Evolutionary conservation across 2,888 invertebrate species (phyloP), one percentile per base, ranked within the genome.

Genomic region (Drosophila neotestacea): DNA sequence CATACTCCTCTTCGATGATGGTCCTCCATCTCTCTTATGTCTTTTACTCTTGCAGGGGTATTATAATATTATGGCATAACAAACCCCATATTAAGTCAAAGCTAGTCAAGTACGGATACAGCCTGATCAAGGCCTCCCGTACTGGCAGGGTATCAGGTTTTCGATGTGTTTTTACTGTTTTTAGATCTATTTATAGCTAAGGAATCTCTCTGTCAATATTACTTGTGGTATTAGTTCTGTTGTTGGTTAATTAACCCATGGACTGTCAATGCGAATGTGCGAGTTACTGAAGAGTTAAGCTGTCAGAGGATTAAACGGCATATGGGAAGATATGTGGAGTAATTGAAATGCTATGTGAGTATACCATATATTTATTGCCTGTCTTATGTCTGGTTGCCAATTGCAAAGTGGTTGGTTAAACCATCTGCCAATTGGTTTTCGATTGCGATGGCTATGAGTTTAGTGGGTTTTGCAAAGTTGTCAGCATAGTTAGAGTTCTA

Each of bases 181-280:
- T 34, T 13, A 22, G 41, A 32, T 55, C 42, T 55, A 44, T 55
- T 55, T 55, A 44, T 55, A 44, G 55, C 13, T 27, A 55, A 34
- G 42, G n/a, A n/a, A 34, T n/a, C 32, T 41, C 16, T 30, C 32
- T n/a, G 11, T 7, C 32, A 32, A 13, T 32, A 28, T 22, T 30
- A 9, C 38, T 30, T 52, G 32, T 4, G 11, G 38, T 34, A 9
- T 62, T 30, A 27, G 41, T 44, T 3, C 79, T 74, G 74, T 65
- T 54, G 64, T 70, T 75, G 70, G 65, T 76, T 78, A 84, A 84
- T 84, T 84, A 76, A 76, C 79, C 67, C 72, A 69, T 54, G 62
- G 52, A 36, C 64, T 69, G 70, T 70, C 73, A 73, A 61, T 36
- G 59, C 28, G 42, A 62, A 32, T 47, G 28, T 56, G 63, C 34